Conservation (phyloP, 2,113 vertebrate species). For the Terrapene triunguis region DNA sequence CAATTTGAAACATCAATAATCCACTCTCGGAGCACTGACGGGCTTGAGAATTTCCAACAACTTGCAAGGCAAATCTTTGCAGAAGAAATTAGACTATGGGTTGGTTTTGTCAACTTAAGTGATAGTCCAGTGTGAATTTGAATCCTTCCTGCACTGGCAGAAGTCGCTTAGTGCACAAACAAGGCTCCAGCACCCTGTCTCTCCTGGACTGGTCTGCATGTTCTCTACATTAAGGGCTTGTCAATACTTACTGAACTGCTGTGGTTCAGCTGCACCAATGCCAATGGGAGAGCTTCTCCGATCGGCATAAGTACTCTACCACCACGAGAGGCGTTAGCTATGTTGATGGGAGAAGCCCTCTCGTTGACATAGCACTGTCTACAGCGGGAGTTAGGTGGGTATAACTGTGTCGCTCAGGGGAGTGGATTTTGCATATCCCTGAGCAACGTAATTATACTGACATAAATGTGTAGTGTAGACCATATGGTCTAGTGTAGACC, state of each 20-base stretch:
- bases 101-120: neutral
- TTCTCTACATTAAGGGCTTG: neutral
- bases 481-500: too few species aligned
- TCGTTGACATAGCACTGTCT: neutral
- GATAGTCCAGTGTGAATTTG: neutral
- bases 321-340: neutral
- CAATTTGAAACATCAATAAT: neutral
- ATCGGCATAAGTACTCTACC: neutral
- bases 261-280: neutral
- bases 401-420: neutral
- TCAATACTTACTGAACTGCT: neutral
- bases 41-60: neutral
- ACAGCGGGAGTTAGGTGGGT: neutral
- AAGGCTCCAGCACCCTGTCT: neutral
- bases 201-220: neutral
- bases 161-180: neutral
- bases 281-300: neutral
- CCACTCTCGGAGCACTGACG: neutral
- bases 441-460: too few species aligned
- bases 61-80: fast-evolving
- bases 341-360: neutral
- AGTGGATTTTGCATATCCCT: too few species aligned
- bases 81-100: neutral
- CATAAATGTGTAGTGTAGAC: too few species aligned
- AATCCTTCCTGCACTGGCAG: neutral